phyloP scores from a whole-genome alignment of 2,113 vertebrate species.

The Rousettus leschenaultii region DNA sequence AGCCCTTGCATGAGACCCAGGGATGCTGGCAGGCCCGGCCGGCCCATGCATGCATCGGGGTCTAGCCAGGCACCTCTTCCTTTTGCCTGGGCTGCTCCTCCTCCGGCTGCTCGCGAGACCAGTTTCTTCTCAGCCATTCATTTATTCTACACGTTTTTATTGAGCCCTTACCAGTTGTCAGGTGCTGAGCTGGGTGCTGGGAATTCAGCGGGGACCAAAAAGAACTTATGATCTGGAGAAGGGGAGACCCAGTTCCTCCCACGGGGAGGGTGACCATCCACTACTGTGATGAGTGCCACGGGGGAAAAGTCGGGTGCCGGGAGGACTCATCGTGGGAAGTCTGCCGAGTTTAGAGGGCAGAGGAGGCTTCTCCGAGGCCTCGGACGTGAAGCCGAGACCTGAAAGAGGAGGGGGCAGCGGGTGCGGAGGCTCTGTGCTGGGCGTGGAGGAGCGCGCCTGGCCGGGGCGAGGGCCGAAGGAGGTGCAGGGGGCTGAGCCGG shows the following conservation, averaged over 20 bases:
- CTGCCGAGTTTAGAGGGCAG: not conserved
- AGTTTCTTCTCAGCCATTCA: not conserved
- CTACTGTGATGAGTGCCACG: not conserved
- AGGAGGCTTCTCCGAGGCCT: not conserved
- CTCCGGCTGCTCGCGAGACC: not conserved
- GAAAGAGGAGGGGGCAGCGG: not conserved
- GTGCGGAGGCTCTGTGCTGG: not conserved
- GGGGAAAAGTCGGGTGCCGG: accelerated
- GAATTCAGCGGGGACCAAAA: not conserved
- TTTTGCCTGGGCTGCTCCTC: not conserved
- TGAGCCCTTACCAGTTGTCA: not conserved
- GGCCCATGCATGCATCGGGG: not conserved
- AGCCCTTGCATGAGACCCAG: no score
- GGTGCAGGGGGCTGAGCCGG: not conserved
- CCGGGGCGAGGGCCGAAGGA: not conserved
- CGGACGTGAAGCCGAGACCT: not conserved
- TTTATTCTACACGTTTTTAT: not conserved
- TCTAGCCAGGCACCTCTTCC: not conserved
- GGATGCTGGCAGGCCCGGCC: no score
- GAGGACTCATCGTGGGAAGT: not conserved
- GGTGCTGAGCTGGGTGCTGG: not conserved
- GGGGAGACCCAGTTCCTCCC: not conserved
- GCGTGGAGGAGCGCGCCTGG: accelerated
- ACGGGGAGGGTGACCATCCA: accelerated
- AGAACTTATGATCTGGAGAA: not conserved